Percentiles rank a stretch among this genome's conserved stretches.
Evolutionary conservation across 2,797 vertebrate species (phyloP).

Genomic region (Crax fasciolata): DNA sequence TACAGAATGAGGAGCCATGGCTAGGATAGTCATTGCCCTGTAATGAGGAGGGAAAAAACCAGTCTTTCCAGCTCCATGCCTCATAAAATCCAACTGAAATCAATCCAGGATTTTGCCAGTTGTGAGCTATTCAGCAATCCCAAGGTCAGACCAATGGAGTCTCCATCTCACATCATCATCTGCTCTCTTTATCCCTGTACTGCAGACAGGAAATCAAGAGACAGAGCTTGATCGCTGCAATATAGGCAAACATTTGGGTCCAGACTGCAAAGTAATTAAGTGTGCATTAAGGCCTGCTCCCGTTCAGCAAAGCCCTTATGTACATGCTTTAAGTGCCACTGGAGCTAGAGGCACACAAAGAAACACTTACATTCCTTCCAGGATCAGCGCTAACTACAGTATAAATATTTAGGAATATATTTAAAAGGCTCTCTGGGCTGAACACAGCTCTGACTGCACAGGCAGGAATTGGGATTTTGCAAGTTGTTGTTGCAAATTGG

Average conservation of each 20-base stretch:
- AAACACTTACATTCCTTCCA: slow-evolving; percentile 41
- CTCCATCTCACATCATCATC: slow-evolving; percentile 33
- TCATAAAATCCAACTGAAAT: slow-evolving; percentile 60
- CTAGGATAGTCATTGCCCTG: background rate
- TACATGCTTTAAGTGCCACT: slow-evolving; percentile 28
- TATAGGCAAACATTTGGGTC: slow-evolving; percentile 29
- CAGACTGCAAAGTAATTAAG: slow-evolving; percentile 54
- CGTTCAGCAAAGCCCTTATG: slow-evolving; percentile 19
- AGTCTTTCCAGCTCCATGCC: slow-evolving; percentile 16
- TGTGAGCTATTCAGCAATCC: slow-evolving; percentile 36
- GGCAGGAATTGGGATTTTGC: background rate
- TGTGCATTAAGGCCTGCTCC: slow-evolving; percentile 50
- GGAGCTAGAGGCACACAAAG: slow-evolving; percentile 33
- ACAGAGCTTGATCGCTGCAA: slow-evolving; percentile 32
- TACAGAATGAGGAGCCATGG: background rate
- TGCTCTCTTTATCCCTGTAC: slow-evolving; percentile 24
- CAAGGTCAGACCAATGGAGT: slow-evolving; percentile 33
- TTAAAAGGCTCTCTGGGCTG: background rate
- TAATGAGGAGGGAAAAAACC: slow-evolving; percentile 12
- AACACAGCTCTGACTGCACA: background rate
- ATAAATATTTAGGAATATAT: slow-evolving; percentile 33
- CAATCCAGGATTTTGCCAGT: slow-evolving; percentile 42
- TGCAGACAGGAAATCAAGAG: slow-evolving; percentile 56
- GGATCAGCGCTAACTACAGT: background rate
- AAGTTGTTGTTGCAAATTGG: background rate